A percentile compares a stretch with the other conserved stretches of the same genome.
These are phyloP conservation scores for Caloenas nicobarica DNA, from an alignment of 2,113 vertebrate species.

Conservation along the genomic window DNA sequence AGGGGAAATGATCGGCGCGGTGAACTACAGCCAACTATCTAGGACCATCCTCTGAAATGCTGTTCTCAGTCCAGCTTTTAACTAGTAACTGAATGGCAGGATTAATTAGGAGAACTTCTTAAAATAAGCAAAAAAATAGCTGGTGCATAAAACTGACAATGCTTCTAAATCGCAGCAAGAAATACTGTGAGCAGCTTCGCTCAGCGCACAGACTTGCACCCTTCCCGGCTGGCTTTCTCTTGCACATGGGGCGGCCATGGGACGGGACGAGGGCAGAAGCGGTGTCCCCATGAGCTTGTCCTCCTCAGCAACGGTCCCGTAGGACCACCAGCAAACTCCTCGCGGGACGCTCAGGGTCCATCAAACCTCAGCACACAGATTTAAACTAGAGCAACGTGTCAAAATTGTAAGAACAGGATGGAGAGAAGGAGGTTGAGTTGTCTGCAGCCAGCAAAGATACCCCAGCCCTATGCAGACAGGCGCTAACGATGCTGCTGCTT, in stretches of 20 bases:
- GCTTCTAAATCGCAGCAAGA: background rate
- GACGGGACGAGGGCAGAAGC: rapidly evolving
- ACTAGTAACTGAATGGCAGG: background rate
- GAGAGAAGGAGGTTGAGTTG: background rate
- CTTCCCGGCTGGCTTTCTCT: background rate
- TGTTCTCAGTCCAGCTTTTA: background rate
- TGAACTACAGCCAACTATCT: background rate
- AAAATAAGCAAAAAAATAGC: background rate
- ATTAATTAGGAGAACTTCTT: background rate
- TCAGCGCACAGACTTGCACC: background rate
- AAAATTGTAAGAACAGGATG: background rate
- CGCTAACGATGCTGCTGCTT: background rate
- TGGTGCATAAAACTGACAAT: background rate
- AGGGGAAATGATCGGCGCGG: background rate
- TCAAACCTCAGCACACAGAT: background rate
- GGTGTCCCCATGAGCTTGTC: background rate
- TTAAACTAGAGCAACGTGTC: background rate
- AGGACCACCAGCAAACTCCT: background rate
- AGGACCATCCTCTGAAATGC: background rate
- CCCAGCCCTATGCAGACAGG: background rate
- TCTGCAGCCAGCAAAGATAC: background rate
- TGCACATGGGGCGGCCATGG: rapidly evolving
- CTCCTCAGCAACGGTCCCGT: rapidly evolving
- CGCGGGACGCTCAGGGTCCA: background rate
- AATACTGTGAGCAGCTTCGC: background rate